Percentiles rank a stretch among this genome's conserved stretches.
Conservation (phyloP, 2,113 vertebrate genomes). For the Cygnus atratus region DNA sequence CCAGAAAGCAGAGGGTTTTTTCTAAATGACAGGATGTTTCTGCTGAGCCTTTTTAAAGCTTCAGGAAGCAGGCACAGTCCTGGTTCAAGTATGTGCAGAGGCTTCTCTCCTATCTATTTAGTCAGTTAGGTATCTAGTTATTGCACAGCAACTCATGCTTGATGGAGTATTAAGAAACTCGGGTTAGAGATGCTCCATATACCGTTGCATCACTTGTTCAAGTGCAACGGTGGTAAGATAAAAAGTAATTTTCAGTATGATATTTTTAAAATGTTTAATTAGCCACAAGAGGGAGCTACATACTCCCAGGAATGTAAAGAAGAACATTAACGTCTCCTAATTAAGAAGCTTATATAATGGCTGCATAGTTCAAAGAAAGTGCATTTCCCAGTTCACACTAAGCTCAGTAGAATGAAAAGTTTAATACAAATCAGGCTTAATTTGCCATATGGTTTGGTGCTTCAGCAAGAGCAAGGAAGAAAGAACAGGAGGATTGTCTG, state of each 20-base stretch:
- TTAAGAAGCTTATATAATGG: constrained; percentile 45
- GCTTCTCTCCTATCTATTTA: rapidly evolving
- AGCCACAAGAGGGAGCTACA: constrained; percentile 68
- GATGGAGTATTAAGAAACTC: rapidly evolving
- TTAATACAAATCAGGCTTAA: constrained; percentile 61
- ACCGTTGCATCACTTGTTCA: not conserved
- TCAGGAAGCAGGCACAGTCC: not conserved
- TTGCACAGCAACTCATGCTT: not conserved
- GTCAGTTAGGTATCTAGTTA: not conserved
- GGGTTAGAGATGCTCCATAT: not conserved
- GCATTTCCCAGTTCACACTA: constrained; percentile 34
- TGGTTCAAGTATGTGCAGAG: rapidly evolving
- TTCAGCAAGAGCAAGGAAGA: not conserved
- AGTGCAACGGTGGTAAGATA: rapidly evolving
- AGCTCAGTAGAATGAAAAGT: constrained; percentile 32
- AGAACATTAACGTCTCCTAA: constrained; percentile 14
- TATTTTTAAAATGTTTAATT: not conserved
- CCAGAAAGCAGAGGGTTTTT: not conserved
- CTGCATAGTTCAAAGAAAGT: constrained; percentile 52
- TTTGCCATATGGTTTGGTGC: constrained; percentile 64
- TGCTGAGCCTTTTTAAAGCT: not conserved
- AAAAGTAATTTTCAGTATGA: not conserved
- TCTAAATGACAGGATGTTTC: not conserved
- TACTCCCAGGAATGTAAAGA: not conserved
- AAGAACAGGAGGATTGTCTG: constrained; percentile 1